Conservation (phyloP, 2,888 invertebrate species). For the Lycaena phlaeas region DNA sequence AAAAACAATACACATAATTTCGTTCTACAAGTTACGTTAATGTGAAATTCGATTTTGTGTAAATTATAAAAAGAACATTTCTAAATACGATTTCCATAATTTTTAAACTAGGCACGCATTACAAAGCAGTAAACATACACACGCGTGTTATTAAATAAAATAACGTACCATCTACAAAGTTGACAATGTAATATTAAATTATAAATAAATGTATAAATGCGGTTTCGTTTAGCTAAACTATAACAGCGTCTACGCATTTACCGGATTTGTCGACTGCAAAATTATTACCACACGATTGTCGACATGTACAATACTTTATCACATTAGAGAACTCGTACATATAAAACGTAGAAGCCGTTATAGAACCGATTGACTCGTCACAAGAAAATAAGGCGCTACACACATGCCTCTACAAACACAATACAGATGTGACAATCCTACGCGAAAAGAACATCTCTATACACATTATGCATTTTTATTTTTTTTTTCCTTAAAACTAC, state of each 20-base stretch:
- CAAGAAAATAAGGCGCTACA: constrained; percentile 29
- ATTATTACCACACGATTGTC: not conserved
- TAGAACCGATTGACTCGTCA: constrained; percentile 20
- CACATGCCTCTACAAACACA: constrained; percentile 38
- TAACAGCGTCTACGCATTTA: constrained; percentile 4
- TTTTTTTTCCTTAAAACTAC: constrained; percentile 54
- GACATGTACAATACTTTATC: not conserved
- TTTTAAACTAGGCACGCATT: constrained; percentile 11
- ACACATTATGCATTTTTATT: constrained; percentile 54
- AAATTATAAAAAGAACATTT: not conserved
- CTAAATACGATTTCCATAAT: constrained; percentile 3
- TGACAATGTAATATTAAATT: constrained; percentile 58
- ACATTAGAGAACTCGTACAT: not conserved
- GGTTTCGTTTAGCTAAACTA: constrained; percentile 25
- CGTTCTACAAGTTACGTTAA: not conserved
- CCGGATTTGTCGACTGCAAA: not conserved
- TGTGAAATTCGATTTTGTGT: not conserved
- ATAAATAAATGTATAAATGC: constrained; percentile 62
- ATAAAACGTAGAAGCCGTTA: constrained; percentile 1
- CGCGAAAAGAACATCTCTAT: constrained; percentile 50
- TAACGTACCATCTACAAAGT: constrained; percentile 43
- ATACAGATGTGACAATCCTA: constrained; percentile 41
- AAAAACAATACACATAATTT: not conserved
- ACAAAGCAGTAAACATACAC: constrained; percentile 10
- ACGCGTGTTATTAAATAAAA: not conserved